phyloP scores from a whole-genome alignment of 2,888 invertebrate genomes.

The Nomada flava region DNA sequence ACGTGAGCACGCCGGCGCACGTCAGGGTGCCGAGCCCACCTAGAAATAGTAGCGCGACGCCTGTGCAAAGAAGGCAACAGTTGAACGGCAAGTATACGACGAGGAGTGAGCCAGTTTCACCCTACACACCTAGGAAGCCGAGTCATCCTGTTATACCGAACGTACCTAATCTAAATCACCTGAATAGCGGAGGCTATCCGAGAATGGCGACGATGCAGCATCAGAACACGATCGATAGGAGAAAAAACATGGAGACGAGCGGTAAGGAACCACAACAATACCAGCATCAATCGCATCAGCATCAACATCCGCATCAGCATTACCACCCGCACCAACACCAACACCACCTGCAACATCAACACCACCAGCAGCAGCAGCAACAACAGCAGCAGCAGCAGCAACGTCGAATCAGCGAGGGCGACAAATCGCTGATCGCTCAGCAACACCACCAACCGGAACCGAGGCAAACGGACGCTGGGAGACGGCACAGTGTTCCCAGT shows the following conservation, averaged over 20 bases:
- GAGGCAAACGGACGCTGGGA: constrained; percentile 63
- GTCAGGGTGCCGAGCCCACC: constrained; percentile 66
- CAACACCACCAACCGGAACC: constrained; percentile 65
- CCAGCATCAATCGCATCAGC: constrained; percentile 59
- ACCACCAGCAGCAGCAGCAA: constrained; percentile 46
- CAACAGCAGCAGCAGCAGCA: constrained; percentile 47
- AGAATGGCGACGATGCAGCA: constrained; percentile 70
- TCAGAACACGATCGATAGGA: constrained; percentile 74
- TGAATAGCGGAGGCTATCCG: constrained; percentile 71
- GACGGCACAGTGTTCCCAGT: constrained; percentile 77
- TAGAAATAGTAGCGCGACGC: constrained; percentile 58
- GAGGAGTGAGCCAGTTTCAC: constrained; percentile 83
- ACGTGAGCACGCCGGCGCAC: constrained; percentile 47
- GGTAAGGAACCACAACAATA: constrained; percentile 63
- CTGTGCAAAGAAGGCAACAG: constrained; percentile 77
- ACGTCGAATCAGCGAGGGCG: constrained; percentile 78
- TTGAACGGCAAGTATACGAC: constrained; percentile 86
- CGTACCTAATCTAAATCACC: constrained; percentile 81
- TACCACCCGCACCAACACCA: constrained; percentile 61
- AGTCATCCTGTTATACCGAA: constrained; percentile 81
- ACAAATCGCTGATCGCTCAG: constrained; percentile 72
- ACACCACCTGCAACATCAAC: constrained; percentile 52
- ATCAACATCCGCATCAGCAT: constrained; percentile 50
- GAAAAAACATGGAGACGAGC: constrained; percentile 71
- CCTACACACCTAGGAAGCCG: constrained; percentile 80